phyloP scores from a whole-genome alignment of 92 coral and sea anemone genomes.

The Galaxea fascicularis region DNA sequence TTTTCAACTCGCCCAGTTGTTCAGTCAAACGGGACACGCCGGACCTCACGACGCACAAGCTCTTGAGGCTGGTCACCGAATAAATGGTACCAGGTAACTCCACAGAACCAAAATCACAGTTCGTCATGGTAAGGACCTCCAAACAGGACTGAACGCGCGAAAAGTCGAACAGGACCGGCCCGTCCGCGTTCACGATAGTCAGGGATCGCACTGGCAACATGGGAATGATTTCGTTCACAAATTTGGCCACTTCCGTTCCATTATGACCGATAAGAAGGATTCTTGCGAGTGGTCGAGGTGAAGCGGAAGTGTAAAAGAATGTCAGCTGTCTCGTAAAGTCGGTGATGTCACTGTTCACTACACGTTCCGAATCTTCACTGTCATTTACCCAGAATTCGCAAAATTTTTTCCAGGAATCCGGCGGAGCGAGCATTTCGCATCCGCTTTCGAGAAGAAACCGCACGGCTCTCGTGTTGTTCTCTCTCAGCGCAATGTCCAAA shows the following conservation, averaged over 20 bases:
- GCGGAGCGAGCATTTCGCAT: constrained; percentile 59
- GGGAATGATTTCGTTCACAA: constrained; percentile 78
- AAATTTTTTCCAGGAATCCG: constrained; percentile 77
- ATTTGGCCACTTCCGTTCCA: constrained; percentile 78
- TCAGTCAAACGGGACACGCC: constrained; percentile 60
- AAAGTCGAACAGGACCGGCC: constrained; percentile 68
- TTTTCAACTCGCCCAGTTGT: constrained; percentile 71
- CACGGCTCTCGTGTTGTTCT: constrained; percentile 57
- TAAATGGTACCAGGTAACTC: constrained; percentile 78
- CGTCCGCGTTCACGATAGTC: constrained; percentile 75
- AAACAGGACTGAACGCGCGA: constrained; percentile 70
- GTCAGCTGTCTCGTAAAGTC: constrained; percentile 77
- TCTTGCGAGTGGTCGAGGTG: constrained; percentile 65
- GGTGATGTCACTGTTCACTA: constrained; percentile 61
- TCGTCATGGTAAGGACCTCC: constrained; percentile 73
- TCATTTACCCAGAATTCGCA: constrained; percentile 88
- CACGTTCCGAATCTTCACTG: constrained; percentile 54
- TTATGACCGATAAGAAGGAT: constrained; percentile 82
- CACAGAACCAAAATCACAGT: constrained; percentile 72
- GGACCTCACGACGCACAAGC: constrained; percentile 68
- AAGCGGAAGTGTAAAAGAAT: constrained; percentile 74
- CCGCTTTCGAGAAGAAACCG: constrained; percentile 74
- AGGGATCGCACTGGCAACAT: constrained; percentile 72
- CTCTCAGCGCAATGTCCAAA: constrained; percentile 71
- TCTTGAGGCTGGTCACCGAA: constrained; percentile 60